Evolutionary conservation across 2,797 vertebrate species (phyloP).

Genomic region (Prionace glauca): DNA sequence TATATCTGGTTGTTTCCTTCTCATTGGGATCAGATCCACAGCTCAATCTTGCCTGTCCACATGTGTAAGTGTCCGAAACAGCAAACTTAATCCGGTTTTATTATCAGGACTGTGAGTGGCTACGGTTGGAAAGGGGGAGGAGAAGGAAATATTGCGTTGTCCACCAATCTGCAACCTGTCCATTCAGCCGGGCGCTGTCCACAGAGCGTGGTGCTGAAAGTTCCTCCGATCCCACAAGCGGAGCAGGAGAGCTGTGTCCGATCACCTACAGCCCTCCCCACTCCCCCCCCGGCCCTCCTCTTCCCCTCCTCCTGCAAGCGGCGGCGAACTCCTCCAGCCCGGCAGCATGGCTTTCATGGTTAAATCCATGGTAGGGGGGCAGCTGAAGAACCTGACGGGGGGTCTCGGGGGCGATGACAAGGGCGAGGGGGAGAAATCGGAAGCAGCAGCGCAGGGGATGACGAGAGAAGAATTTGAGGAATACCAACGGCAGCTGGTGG

Average conservation of each 20-base stretch:
- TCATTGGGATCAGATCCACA: not conserved
- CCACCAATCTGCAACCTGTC: not conserved
- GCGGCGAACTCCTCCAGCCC: not conserved
- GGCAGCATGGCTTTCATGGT: constrained; percentile 91
- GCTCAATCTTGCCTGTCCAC: not conserved
- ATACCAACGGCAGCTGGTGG: constrained; percentile 90
- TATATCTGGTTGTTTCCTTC: not conserved
- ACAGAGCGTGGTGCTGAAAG: constrained; percentile 45
- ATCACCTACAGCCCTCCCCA: too few species aligned
- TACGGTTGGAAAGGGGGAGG: not conserved
- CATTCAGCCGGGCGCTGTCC: constrained; percentile 46
- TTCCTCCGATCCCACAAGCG: not conserved
- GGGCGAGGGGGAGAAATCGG: constrained; percentile 75
- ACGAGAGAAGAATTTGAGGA: constrained; percentile 92
- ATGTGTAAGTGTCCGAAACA: not conserved
- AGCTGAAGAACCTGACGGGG: constrained; percentile 92
- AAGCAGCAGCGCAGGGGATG: constrained; percentile 84
- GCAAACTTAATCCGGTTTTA: not conserved
- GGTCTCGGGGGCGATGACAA: constrained; percentile 83
- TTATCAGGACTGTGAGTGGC: not conserved
- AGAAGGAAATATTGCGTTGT: not conserved
- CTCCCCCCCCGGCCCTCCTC: too few species aligned
- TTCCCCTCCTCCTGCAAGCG: not conserved
- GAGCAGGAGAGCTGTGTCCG: too few species aligned
- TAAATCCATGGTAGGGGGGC: constrained; percentile 90